Evolutionary conservation across 2,797 vertebrate species (phyloP).

Genomic region (Nyctalus aviator): DNA sequence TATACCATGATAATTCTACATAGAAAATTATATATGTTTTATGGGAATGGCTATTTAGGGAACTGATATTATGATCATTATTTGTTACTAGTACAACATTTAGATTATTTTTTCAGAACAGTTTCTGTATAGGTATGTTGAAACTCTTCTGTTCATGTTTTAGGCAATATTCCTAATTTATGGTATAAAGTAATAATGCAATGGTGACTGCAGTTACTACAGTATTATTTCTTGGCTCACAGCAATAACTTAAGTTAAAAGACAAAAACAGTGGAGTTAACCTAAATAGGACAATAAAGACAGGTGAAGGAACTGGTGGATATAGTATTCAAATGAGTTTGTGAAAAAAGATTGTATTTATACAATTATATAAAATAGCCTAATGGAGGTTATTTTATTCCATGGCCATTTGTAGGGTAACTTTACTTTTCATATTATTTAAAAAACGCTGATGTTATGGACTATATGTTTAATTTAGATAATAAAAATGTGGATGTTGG

Average conservation of each 20-base stretch:
- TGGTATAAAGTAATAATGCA: constrained; percentile 32
- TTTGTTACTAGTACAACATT: constrained; percentile 39
- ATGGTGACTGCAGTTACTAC: neutral
- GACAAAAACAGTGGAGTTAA: neutral
- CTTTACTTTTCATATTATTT: neutral
- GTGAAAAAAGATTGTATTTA: neutral
- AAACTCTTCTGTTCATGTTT: constrained; percentile 12
- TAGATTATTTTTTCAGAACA: constrained; percentile 50
- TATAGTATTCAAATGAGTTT: constrained; percentile 25
- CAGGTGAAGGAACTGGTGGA: constrained; percentile 16
- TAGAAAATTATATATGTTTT: neutral
- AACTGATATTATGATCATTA: neutral
- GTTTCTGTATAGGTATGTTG: neutral
- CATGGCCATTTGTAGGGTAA: neutral
- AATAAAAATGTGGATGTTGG: constrained; percentile 40
- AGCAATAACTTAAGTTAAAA: constrained; percentile 53
- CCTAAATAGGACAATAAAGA: constrained; percentile 26
- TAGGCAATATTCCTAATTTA: constrained; percentile 19
- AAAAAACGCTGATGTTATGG: constrained; percentile 39
- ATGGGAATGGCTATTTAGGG: constrained; percentile 37
- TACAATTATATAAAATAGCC: constrained; percentile 22
- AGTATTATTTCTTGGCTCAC: constrained; percentile 32
- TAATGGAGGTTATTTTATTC: constrained; percentile 32
- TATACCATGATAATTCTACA: neutral
- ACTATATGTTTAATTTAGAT: neutral